These are phyloP conservation scores for Tachycineta bicolor DNA, from an alignment of 2,113 vertebrate genomes.

Conservation along the genomic window DNA sequence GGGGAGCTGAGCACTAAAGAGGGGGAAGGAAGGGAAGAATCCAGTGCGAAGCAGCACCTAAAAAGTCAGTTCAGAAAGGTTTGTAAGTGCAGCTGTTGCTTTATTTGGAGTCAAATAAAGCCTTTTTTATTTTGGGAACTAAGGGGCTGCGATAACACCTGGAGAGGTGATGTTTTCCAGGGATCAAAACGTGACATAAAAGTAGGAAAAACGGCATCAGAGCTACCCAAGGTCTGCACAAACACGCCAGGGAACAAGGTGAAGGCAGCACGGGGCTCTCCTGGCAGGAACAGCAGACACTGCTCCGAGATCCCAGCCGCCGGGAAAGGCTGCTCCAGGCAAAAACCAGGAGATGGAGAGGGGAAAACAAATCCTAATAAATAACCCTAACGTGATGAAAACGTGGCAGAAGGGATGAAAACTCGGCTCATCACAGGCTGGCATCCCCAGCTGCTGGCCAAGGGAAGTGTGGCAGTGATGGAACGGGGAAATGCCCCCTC, in stretches of 20 bases:
- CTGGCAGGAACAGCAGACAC: neutral
- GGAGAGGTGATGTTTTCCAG: neutral
- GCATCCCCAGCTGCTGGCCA: neutral
- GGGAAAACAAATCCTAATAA: neutral
- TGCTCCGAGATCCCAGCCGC: neutral
- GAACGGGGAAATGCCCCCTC: neutral
- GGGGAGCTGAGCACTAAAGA: neutral
- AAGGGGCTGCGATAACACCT: neutral
- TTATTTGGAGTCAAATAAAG: neutral
- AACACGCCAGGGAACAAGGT: rapidly evolving
- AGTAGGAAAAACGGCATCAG: neutral
- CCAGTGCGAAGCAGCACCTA: neutral
- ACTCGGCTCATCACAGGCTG: neutral
- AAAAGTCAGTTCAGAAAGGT: neutral
- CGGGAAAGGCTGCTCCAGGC: neutral
- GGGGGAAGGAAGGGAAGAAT: neutral
- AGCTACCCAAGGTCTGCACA: neutral
- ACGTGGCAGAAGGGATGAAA: rapidly evolving
- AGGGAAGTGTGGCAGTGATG: neutral
- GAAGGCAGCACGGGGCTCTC: rapidly evolving
- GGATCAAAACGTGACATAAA: neutral
- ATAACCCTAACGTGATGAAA: rapidly evolving
- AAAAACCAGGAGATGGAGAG: neutral
- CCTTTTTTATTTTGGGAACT: neutral
- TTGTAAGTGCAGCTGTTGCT: neutral